Evolutionary conservation across 2,888 invertebrate genomes (phyloP).

Genomic region (Drosophila multiciliata): DNA sequence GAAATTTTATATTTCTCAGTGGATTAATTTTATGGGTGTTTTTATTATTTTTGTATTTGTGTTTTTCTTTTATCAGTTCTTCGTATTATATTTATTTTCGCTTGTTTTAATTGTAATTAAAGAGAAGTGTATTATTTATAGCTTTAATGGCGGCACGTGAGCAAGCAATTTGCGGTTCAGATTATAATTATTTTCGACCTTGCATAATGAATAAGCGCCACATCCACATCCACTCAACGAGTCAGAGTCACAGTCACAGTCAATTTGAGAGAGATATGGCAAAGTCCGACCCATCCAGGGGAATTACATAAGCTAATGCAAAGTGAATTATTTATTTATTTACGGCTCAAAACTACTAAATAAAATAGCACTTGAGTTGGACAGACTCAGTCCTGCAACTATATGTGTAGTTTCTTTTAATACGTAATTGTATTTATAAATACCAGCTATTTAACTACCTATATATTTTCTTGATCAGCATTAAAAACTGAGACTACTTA

Average conservation of each 20-base stretch:
- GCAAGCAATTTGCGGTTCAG: slow-evolving; percentile 57
- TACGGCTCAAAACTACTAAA: not conserved
- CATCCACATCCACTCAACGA: slow-evolving; percentile 22
- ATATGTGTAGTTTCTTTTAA: not conserved
- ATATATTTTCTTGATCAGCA: not conserved
- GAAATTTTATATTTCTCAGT: not conserved
- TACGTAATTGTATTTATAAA: not conserved
- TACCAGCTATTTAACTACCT: not conserved
- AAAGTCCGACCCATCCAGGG: slow-evolving; percentile 28
- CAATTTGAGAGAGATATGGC: slow-evolving; percentile 5
- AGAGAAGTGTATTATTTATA: slow-evolving; percentile 41
- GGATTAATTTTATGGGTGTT: not conserved
- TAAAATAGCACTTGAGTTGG: not conserved
- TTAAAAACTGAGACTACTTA: not conserved
- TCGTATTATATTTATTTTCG: slow-evolving; percentile 15
- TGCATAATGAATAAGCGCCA: slow-evolving; percentile 38
- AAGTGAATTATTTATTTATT: not conserved
- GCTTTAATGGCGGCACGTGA: slow-evolving; percentile 48
- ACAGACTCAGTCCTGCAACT: not conserved
- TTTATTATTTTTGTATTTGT: slow-evolving; percentile 5
- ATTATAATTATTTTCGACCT: slow-evolving; percentile 33
- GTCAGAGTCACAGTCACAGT: not conserved
- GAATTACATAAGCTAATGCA: slow-evolving; percentile 29
- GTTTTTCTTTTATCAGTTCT: slow-evolving; percentile 27
- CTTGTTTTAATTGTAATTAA: slow-evolving; percentile 18